phyloP scores from a whole-genome alignment of 1,140 invertebrate genomes.

The Planococcus citri region DNA sequence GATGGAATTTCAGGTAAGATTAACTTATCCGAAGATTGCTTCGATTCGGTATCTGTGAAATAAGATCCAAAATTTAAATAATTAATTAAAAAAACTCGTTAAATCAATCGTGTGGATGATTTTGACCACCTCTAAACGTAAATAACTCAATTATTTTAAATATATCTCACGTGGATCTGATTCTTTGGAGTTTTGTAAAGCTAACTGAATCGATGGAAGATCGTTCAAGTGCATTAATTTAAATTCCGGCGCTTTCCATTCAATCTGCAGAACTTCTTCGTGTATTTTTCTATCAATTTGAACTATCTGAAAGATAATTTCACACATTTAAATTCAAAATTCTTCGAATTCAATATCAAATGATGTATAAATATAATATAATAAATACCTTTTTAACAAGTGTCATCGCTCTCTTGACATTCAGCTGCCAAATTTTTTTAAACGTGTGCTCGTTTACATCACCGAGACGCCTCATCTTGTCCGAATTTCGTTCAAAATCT shows the following conservation, averaged over 20 bases:
- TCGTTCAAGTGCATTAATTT: not conserved
- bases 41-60: not conserved
- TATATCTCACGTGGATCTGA: too few species aligned
- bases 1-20: not conserved
- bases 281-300: not conserved
- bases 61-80: not conserved
- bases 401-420: not conserved
- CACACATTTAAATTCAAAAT: not conserved
- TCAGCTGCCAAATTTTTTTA: not conserved
- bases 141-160: too few species aligned
- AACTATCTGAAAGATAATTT: not conserved
- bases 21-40: not conserved
- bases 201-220: not conserved
- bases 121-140: too few species aligned
- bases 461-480: not conserved
- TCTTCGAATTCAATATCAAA: not conserved
- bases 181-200: not conserved
- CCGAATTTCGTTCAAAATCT: not conserved
- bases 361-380: too few species aligned
- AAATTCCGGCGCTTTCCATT: not conserved
- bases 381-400: not conserved
- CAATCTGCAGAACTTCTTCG: not conserved
- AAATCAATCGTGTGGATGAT: too few species aligned
- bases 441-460: not conserved
- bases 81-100: too few species aligned